These are phyloP conservation scores for Autographa gamma DNA, from an alignment of 2,888 invertebrate genomes.

Conservation along the genomic window DNA sequence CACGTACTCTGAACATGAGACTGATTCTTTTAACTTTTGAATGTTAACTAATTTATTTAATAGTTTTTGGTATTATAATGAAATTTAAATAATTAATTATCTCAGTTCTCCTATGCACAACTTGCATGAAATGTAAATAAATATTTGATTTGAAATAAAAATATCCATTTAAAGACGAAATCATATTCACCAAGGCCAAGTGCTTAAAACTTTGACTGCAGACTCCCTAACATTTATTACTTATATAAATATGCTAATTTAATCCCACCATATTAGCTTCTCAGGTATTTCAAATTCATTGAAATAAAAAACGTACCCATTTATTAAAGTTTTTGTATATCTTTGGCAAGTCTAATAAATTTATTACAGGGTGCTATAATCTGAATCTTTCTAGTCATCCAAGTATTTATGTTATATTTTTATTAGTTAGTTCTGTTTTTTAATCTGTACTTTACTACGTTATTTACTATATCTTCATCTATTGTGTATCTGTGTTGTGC, in stretches of 20 bases:
- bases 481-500: no score
- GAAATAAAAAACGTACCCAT: background rate
- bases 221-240: constrained; percentile 68
- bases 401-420: background rate
- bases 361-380: no score
- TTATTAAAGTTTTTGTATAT: background rate
- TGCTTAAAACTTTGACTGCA: constrained; percentile 26
- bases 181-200: background rate
- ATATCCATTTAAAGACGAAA: background rate
- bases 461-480: no score
- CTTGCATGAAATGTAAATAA: no score
- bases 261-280: constrained; percentile 56
- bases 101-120: no score
- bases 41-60: no score
- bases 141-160: background rate
- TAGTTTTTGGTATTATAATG: no score
- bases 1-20: no score
- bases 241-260: constrained; percentile 74
- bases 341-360: background rate
- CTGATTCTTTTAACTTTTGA: no score
- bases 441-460: no score
- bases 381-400: background rate
- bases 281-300: constrained; percentile 32
- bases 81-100: no score
- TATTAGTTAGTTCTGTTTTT: no score